A percentile compares a stretch with the other conserved stretches of the same genome.
Evolutionary conservation across 2,113 vertebrate species (phyloP).

Genomic region (Telmatochromis sp.): DNA sequence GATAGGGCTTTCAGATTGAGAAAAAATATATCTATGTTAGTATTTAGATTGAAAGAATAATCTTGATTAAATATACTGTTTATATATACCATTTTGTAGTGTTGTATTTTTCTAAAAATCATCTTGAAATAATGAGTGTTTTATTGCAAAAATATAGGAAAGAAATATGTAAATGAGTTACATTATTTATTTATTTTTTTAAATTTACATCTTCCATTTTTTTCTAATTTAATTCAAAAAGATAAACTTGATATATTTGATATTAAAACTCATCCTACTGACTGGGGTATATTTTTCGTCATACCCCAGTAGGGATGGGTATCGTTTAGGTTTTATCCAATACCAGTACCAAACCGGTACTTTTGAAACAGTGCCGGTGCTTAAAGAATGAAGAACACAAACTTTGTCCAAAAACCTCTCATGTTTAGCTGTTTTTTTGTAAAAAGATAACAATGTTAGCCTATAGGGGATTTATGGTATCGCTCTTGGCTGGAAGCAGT

Average conservation of each 20-base stretch:
- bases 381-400: no score
- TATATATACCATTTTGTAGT: neutral
- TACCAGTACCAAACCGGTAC: no score
- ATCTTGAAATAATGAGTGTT: neutral
- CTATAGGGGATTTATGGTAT: no score
- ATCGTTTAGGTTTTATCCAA: no score
- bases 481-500: no score
- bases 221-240: neutral
- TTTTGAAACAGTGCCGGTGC: no score
- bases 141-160: neutral
- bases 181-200: neutral
- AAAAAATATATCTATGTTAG: neutral
- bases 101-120: neutral
- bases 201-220: neutral
- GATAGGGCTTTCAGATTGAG: neutral
- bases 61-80: neutral
- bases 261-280: neutral
- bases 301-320: neutral
- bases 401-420: no score
- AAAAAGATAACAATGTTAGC: no score
- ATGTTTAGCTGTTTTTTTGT: no score
- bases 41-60: neutral
- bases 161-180: neutral
- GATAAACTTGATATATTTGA: neutral
- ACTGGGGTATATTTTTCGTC: accelerated